Base-by-base conservation (phyloP, 1,140 invertebrate genomes). In the Zaprionus capensis region DNA sequence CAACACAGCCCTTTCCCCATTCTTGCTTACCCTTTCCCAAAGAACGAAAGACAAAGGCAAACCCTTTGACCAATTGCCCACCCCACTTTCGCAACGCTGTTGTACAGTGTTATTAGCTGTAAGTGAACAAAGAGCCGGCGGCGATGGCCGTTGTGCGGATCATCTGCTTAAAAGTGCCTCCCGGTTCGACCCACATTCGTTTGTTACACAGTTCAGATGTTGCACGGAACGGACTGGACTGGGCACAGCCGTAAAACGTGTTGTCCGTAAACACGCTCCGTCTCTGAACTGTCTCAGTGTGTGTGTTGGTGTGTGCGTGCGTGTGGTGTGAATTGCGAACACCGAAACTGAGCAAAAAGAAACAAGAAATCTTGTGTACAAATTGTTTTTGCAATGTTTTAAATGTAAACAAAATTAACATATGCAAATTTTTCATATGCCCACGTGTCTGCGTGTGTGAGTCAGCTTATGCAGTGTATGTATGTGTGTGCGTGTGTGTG, bases 371-470 rank as follows among this genome's bases (percentile, higher is more conserved):
- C 58, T 81, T 73, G 63, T 76, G 58, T 74, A 83, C 78, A 80
- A 88, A 88, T 88, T 88, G 78, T 81, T 88, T 87, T 84, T 90
- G 85, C 84, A 84, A 79, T 87, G 84, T 87, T 87, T 78, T 84
- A 79, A 88, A 87, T 84, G 84, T 87, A 87, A 87, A 87, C 84
- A 88, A 88, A 84, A 88, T 88, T 88, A 88, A 81, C 84, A 88
- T 88, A 90, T 88, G 84, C 78, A 88, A 88, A 88, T 88, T 79
- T 84, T 58, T 70, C 71, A 81, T 72, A 61, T 78, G 76, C 80
- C 77, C 71, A 73, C 71, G 76, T 75, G 71, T 49, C 64, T 66
- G 20, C 71, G 68, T 82, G 72, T 77, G 72, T 77, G 77, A 68
- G 63, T 67, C 44, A 71, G 59, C 15, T 41, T 26, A 49, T 15